Conservation (phyloP, 2,797 vertebrate genomes). For the Sphenopsis melanotis region DNA sequence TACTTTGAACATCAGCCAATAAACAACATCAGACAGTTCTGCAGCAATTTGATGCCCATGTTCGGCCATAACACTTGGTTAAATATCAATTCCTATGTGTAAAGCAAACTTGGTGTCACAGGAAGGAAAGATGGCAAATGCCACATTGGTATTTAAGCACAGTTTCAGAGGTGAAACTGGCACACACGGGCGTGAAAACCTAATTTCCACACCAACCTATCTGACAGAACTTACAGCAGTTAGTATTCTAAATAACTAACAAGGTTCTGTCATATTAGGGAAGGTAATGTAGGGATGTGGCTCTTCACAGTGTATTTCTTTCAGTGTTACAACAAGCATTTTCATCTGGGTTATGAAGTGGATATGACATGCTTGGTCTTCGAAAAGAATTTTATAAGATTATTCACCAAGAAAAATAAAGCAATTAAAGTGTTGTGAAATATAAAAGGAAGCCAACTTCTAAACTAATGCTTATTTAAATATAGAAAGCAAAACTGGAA, state of each 20-base stretch:
- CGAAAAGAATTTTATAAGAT: neutral
- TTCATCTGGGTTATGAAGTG: neutral
- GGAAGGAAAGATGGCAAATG: neutral
- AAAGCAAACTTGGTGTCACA: neutral
- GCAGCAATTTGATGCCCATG: neutral
- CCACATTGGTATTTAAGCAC: neutral
- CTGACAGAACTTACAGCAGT: neutral
- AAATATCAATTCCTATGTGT: neutral
- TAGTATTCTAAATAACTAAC: neutral
- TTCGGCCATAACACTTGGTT: fast-evolving
- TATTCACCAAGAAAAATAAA: neutral
- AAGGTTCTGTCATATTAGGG: neutral
- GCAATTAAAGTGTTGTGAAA: neutral
- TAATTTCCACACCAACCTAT: neutral
- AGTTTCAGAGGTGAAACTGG: neutral
- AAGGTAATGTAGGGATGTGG: neutral
- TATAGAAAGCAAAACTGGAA: neutral
- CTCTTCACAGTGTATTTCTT: neutral
- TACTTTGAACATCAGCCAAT: neutral
- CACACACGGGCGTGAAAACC: neutral
- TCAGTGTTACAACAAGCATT: neutral
- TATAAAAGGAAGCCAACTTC: neutral
- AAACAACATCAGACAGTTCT: neutral
- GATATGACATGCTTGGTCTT: neutral
- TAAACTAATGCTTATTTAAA: neutral